phyloP scores from a whole-genome alignment of 2,113 vertebrate species.

The Girardinichthys multiradiatus region DNA sequence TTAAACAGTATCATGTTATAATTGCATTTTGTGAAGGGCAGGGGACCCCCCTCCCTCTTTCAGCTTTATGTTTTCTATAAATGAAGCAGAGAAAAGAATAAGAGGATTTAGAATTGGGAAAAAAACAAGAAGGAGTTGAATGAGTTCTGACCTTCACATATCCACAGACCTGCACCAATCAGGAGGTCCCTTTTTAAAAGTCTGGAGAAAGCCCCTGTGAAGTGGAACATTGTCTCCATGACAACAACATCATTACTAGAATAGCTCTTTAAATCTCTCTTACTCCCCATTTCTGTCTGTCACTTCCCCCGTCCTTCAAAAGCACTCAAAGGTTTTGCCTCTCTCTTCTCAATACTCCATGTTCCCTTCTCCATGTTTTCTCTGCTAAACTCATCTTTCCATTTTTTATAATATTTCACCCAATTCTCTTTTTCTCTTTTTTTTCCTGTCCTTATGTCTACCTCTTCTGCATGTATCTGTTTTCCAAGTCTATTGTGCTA shows the following conservation, averaged over 20 bases:
- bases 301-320: conserved; percentile 31
- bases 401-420: background rate
- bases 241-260: conserved; percentile 73
- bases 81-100: background rate
- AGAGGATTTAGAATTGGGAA: background rate
- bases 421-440: background rate
- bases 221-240: conserved; percentile 66
- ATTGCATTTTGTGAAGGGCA: background rate
- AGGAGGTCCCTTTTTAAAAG: conserved; percentile 45
- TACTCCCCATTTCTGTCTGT: conserved; percentile 51
- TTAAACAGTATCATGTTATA: too few relatives aligned
- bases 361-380: background rate
- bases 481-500: conserved; percentile 54
- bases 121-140: background rate
- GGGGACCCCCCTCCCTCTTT: background rate
- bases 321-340: conserved; percentile 16
- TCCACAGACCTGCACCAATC: conserved; percentile 47
- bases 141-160: conserved; percentile 55
- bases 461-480: conserved; percentile 34
- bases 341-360: conserved; percentile 3
- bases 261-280: conserved; percentile 63
- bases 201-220: conserved; percentile 66
- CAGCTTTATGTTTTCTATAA: background rate
- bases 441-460: conserved; percentile 2
- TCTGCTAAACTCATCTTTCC: background rate